Evolutionary conservation across 92 coral and sea anemone genomes (phyloP), one percentile per base, ranked within the genome.

Genomic region (Paramuricea clavata): DNA sequence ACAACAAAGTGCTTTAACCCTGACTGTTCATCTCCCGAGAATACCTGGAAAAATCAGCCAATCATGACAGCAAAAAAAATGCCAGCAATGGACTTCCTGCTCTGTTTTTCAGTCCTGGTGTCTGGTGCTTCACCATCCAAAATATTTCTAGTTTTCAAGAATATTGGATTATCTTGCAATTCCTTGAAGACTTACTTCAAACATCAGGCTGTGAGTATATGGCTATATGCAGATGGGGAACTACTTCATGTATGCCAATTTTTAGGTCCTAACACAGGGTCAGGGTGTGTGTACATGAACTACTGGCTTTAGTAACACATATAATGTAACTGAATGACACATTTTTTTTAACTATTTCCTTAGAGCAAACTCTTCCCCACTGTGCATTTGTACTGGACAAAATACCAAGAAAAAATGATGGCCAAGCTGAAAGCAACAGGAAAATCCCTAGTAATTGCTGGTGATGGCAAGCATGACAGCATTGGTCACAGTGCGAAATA

Each of bases 201-300:
- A 62, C 92, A 89, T 59, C 92, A 85, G 54, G 86, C 75, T 89
- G 92, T 85, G 44, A 85, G 92, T 89, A n/a, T n/a, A n/a, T n/a
- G n/a, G n/a, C n/a, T n/a, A n/a, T n/a, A n/a, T n/a, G n/a, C n/a
- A n/a, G n/a, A n/a, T n/a, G n/a, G n/a, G n/a, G n/a, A n/a, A n/a
- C n/a, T n/a, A n/a, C n/a, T n/a, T n/a, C n/a, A n/a, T n/a, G n/a
- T n/a, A n/a, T n/a, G n/a, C n/a, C n/a, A n/a, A n/a, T n/a, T n/a
- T n/a, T n/a, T n/a, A n/a, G n/a, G n/a, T n/a, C n/a, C n/a, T n/a
- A n/a, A n/a, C n/a, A n/a, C n/a, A n/a, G n/a, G n/a, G n/a, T n/a
- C n/a, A n/a, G n/a, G n/a, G n/a, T n/a, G n/a, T n/a, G n/a, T n/a
- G n/a, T n/a, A n/a, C n/a, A n/a, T n/a, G n/a, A n/a, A n/a, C n/a